Evolutionary conservation across 2,888 invertebrate species (phyloP), one percentile per base, ranked within the genome.

Genomic region (Acanthosepion pharaonis): DNA sequence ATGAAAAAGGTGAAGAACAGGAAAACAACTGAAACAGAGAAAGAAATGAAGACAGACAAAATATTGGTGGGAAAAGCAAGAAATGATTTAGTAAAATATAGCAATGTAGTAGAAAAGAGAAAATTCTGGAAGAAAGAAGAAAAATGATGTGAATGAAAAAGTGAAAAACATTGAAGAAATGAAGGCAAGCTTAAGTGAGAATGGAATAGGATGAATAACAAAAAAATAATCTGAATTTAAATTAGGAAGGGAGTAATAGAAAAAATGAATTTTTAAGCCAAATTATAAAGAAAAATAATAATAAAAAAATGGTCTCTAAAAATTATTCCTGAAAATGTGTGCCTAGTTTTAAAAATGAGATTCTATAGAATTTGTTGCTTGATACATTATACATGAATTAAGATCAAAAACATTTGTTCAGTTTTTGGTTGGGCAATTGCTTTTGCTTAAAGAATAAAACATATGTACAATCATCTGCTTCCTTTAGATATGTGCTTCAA

Each of bases 311-410:
- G n/a, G n/a, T 78, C 33, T 78, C 78, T n/a, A 78, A 78, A 78
- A 78, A 78, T 78, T n/a, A 78, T 78, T 78, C n/a, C 78, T 78
- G 78, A 78, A 78, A 78, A 78, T 78, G 78, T 78, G 78, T 78
- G 78, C 78, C n/a, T 78, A 78, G 78, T 78, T 78, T 78, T 78
- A 78, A 33, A 78, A 78, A 78, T 78, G 78, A n/a, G 78, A 78
- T 78, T 78, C n/a, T n/a, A n/a, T 78, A 78, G 78, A 78, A 78
- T n/a, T 78, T 78, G n/a, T n/a, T 78, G 78, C 78, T n/a, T 78
- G 78, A 78, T 78, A 33, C n/a, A 78, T 78, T 78, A 78, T 78
- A 33, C 78, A 78, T 78, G 78, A 78, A 78, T 78, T 78, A 78
- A 78, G 78, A 78, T 78, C 78, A 78, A 33, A 78, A 78, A 78